These are phyloP conservation scores for Rhinella marina DNA, from an alignment of 2,797 vertebrate species.

Conservation along the genomic window DNA sequence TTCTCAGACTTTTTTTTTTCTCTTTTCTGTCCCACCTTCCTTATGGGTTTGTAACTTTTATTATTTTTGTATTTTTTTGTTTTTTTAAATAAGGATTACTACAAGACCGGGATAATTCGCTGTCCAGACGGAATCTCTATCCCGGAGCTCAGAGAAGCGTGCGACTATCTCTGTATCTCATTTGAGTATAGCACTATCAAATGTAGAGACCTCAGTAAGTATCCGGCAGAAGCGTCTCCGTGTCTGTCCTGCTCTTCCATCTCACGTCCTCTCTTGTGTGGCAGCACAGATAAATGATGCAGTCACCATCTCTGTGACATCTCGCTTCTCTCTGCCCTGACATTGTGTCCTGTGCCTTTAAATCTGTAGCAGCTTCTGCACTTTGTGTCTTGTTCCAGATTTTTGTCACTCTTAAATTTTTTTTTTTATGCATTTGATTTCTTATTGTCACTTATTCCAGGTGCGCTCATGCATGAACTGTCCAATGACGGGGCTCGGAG, in stretches of 20 bases:
- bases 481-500: slow-evolving; percentile 95
- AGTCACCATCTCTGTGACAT: slow-evolving; percentile 23
- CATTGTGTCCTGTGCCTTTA: not conserved
- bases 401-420: not conserved
- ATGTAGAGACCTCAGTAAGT: slow-evolving; percentile 99
- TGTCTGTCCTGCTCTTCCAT: slow-evolving; percentile 3
- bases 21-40: not conserved
- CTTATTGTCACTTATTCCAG: slow-evolving; percentile 70
- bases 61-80: slow-evolving; percentile 33
- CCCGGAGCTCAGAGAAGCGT: slow-evolving; percentile 96
- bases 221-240: slow-evolving; percentile 56
- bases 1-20: no score
- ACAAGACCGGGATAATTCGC: slow-evolving; percentile 97
- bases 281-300: slow-evolving; percentile 37
- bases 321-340: not conserved
- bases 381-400: not conserved
- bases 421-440: not conserved
- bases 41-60: not conserved
- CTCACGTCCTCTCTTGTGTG: not conserved
- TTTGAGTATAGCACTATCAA: slow-evolving; percentile 99
- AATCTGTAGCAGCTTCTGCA: not conserved
- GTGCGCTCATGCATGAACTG: slow-evolving; percentile 98
- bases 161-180: slow-evolving; percentile 99
- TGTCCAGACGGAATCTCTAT: slow-evolving; percentile 99
- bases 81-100: slow-evolving; percentile 88